A percentile compares a stretch with the other conserved stretches of the same genome.
phyloP scores from a whole-genome alignment of 1,140 invertebrate species.

The Elysia chlorotica region DNA sequence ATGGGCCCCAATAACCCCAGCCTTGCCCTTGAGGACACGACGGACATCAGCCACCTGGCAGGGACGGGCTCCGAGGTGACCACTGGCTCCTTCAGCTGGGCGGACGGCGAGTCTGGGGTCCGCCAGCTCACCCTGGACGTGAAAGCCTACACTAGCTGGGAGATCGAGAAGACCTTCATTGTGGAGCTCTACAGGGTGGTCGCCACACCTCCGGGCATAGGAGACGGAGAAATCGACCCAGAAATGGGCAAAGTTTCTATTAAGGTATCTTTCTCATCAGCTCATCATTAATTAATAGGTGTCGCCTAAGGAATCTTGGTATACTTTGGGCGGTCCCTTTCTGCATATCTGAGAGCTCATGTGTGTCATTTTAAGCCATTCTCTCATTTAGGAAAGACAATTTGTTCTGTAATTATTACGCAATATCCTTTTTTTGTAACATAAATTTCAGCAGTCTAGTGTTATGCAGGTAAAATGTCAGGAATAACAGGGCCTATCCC shows the following conservation, averaged over 20 bases:
- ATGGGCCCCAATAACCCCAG: slow-evolving; percentile 54
- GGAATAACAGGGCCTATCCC: too few relatives aligned
- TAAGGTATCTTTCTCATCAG: too few relatives aligned
- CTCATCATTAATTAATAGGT: too few relatives aligned
- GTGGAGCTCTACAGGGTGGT: slow-evolving; percentile 44
- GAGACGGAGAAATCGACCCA: slow-evolving; percentile 48
- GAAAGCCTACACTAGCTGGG: slow-evolving; percentile 51
- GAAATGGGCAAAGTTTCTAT: slow-evolving; percentile 39
- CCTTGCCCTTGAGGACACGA: slow-evolving; percentile 40
- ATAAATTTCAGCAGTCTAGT: too few relatives aligned
- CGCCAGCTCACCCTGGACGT: slow-evolving; percentile 45
- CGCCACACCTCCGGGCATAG: slow-evolving; percentile 30
- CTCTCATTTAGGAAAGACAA: too few relatives aligned
- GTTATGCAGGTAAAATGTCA: too few relatives aligned
- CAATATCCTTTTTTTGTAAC: too few relatives aligned
- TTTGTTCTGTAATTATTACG: too few relatives aligned
- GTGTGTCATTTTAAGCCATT: too few relatives aligned
- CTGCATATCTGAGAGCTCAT: too few relatives aligned
- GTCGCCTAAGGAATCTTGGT: too few relatives aligned
- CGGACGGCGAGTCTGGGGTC: slow-evolving; percentile 40
- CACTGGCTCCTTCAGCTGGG: slow-evolving; percentile 41
- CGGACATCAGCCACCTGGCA: slow-evolving; percentile 40
- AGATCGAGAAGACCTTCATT: slow-evolving; percentile 53
- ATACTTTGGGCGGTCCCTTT: too few relatives aligned
- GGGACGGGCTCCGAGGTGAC: slow-evolving; percentile 43